These are phyloP conservation scores for Mythimna loreyi DNA, from an alignment of 2,888 invertebrate genomes.

Conservation along the genomic window DNA sequence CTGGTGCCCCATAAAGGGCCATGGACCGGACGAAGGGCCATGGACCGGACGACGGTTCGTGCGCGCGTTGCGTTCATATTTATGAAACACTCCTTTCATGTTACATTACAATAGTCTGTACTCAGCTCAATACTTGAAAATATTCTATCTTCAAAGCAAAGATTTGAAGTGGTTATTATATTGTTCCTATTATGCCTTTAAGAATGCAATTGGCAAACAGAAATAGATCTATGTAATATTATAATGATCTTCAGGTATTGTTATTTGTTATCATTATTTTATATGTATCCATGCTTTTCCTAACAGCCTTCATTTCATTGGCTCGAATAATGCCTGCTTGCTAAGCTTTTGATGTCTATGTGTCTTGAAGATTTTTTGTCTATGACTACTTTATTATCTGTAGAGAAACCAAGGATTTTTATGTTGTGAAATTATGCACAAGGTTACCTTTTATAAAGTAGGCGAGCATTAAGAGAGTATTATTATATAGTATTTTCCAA, in stretches of 20 bases:
- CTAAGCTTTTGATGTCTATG: background rate
- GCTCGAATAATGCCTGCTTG: background rate
- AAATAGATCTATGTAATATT: background rate
- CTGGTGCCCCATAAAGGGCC: too few species aligned
- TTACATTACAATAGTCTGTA: too few species aligned
- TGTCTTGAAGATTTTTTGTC: background rate
- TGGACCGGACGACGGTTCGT: too few species aligned
- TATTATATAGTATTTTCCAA: too few species aligned
- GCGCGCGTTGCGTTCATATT: too few species aligned
- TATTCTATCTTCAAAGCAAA: slow-evolving; percentile 26
- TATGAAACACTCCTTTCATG: too few species aligned
- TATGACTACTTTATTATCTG: too few species aligned
- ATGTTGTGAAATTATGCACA: too few species aligned
- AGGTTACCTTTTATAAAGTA: too few species aligned
- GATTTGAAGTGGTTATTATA: slow-evolving; percentile 21
- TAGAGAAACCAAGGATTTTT: too few species aligned
- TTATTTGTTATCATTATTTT: background rate
- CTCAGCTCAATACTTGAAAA: slow-evolving; percentile 20
- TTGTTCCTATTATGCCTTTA: background rate
- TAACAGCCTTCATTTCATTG: slow-evolving; percentile 18
- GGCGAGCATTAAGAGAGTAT: too few species aligned
- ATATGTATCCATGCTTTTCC: slow-evolving; percentile 14
- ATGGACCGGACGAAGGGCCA: too few species aligned
- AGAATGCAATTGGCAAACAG: slow-evolving; percentile 9
- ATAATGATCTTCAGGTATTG: background rate